Conservation (phyloP, 1,140 invertebrate genomes). For the Lutraria rhynchaena region DNA sequence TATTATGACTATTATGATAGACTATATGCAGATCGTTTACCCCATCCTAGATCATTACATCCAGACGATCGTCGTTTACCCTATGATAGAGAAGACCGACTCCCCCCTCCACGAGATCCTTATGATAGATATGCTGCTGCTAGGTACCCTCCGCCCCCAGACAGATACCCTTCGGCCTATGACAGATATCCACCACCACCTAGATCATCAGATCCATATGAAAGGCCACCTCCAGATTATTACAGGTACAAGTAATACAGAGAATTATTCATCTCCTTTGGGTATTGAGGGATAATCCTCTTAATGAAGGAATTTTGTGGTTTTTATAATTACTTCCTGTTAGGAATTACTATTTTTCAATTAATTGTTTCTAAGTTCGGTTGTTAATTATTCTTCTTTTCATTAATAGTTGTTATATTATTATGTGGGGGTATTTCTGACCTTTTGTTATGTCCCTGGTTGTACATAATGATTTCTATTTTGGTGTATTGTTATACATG, state of each 20-base stretch:
- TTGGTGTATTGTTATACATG: no score
- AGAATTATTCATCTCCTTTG: no score
- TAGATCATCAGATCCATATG: conserved; percentile 53
- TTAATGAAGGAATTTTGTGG: no score
- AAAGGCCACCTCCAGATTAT: conserved; percentile 61
- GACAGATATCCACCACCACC: conserved; percentile 58
- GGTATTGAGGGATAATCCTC: no score
- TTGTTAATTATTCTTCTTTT: no score
- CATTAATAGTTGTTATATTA: no score
- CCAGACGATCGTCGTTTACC: conserved; percentile 32
- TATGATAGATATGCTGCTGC: conserved; percentile 59
- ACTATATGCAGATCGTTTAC: conserved; percentile 12
- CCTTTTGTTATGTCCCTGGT: no score
- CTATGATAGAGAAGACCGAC: conserved; percentile 51
- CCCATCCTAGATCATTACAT: conserved; percentile 21
- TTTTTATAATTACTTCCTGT: no score
- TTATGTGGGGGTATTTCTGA: no score
- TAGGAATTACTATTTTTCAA: no score
- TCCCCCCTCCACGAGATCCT: conserved; percentile 58
- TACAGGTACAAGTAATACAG: conserved; percentile 59
- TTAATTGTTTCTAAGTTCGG: no score
- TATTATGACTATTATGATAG: conserved; percentile 64
- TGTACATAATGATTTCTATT: no score
- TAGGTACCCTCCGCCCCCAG: conserved; percentile 56
- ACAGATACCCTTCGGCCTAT: conserved; percentile 60